Base-by-base conservation (phyloP, 2,113 vertebrate species). In the Thamnophis sirtalis region DNA sequence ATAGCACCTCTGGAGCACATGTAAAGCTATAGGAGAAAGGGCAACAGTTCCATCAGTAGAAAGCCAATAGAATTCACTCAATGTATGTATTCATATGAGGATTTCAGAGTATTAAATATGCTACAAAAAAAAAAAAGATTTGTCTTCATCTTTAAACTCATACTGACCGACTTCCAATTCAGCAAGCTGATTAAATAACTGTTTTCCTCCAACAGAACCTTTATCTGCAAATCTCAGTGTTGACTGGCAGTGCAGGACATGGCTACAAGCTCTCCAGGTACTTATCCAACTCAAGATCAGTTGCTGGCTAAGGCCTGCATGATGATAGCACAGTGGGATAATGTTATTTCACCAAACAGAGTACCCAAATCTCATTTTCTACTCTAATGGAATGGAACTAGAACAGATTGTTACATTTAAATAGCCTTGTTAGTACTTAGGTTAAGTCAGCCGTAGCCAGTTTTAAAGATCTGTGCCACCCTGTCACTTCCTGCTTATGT, bases 151-250 rank as follows among this genome's bases (percentile, higher is more conserved):
- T 93, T 95, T 91, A 93, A 93, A 93, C 92, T 95, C 95, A 94
- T 15, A 0, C 94, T 94, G 95, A 95, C 96, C 7, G 0, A 73
- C 24, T 55, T 93, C 93, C 93, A 94, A 94, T 93, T 96, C 86
- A 85, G 90, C 93, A 95, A 97, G 96, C 95, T 95, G 95, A 96
- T 93, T 94, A 93, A 95, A 94, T 95, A 97, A 95, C 94, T 94
- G 88, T 88, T 93, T 96, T 96, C 96, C 95, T 86, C 68, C 95
- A 96, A 96, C 90, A 93, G 94, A 90, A 84, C 56, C 94, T 19
- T 94, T 93, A 94, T 93, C 73, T 95, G 94, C 94, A 95, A 95
- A 93, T 95, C 89, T 87, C 95, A 96, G 94, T 86, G 89, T 85
- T 87, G 92, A 11, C 91, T 93, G 90, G 80, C 24, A 87, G 87